phyloP scores from a whole-genome alignment of 2,797 vertebrate genomes.

The Danio aesculapii region DNA sequence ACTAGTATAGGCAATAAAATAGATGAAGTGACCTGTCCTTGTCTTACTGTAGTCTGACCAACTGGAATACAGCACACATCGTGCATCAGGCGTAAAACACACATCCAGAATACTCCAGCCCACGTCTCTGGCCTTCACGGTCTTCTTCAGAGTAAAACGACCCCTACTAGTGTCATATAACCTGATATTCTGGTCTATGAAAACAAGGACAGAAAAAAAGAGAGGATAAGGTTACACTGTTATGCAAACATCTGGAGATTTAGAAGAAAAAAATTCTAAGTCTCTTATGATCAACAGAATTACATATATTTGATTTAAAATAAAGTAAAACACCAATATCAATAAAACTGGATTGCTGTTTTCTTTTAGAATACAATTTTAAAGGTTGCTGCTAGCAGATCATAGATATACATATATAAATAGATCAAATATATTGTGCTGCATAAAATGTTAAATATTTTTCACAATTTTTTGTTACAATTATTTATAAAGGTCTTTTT shows the following conservation, averaged over 20 bases:
- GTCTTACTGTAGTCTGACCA: slow-evolving; percentile 97
- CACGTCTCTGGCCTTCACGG: slow-evolving; percentile 90
- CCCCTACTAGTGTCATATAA: slow-evolving; percentile 88
- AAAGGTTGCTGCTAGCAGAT: no score
- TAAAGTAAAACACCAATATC: no score
- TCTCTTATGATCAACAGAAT: no score
- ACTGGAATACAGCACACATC: slow-evolving; percentile 90
- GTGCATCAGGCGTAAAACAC: slow-evolving; percentile 89
- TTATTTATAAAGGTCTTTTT: no score
- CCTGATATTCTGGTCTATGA: slow-evolving; percentile 88
- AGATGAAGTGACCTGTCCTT: neutral
- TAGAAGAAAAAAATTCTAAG: no score
- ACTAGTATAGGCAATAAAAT: slow-evolving; percentile 3
- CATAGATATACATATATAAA: no score
- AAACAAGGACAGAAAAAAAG: slow-evolving; percentile 5
- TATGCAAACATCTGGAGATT: neutral
- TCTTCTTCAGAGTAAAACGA: slow-evolving; percentile 82
- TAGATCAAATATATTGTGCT: no score
- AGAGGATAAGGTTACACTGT: neutral
- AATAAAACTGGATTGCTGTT: no score
- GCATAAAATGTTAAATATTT: no score
- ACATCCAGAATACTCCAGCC: slow-evolving; percentile 95
- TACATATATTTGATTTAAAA: no score
- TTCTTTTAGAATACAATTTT: no score
- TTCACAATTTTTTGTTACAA: no score